phyloP scores from a whole-genome alignment of 2,888 invertebrate species.

The Lamellibrachia columna region DNA sequence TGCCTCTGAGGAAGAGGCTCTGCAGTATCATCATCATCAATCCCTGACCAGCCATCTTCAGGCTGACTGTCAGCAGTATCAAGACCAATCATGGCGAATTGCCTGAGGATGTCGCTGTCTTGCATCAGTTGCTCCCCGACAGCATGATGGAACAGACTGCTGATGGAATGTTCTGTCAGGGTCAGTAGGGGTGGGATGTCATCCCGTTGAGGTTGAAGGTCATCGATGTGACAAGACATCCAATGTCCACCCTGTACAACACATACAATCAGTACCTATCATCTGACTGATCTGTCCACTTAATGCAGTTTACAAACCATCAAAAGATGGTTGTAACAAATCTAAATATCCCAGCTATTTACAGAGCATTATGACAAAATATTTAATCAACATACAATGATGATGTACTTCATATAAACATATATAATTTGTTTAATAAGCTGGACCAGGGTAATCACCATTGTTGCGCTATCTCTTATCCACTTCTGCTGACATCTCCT shows the following conservation, averaged over 20 bases:
- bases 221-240: slow-evolving; percentile 60
- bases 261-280: background rate
- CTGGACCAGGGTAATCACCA: no score
- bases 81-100: slow-evolving; percentile 18
- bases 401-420: no score
- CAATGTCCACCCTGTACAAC: slow-evolving; percentile 53
- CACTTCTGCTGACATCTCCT: background rate
- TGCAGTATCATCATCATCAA: background rate
- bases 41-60: background rate
- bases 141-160: slow-evolving; percentile 31
- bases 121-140: slow-evolving; percentile 18
- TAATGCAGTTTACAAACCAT: background rate
- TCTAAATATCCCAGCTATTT: no score
- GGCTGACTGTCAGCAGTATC: slow-evolving; percentile 13
- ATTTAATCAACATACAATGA: no score
- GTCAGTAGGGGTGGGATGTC: slow-evolving; percentile 30
- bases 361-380: no score
- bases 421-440: no score
- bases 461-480: no score
- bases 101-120: background rate
- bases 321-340: no score
- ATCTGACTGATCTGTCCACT: background rate
- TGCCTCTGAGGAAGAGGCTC: background rate
- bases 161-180: slow-evolving; percentile 34
- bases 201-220: slow-evolving; percentile 41